Base-by-base conservation (phyloP, 2,797 vertebrate species). In the Xiphorhynchus erythropygius region DNA sequence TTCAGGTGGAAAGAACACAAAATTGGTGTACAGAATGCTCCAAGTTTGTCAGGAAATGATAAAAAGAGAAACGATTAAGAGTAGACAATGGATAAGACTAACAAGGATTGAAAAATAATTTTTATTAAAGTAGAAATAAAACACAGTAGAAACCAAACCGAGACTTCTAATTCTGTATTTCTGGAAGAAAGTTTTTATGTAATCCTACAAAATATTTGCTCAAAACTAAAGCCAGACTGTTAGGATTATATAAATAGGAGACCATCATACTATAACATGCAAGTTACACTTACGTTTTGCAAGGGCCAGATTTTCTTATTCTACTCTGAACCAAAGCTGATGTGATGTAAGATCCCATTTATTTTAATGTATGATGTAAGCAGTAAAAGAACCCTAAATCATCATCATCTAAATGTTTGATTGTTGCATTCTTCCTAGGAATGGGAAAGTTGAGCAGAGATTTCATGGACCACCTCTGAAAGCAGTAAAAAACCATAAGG, bases 391-490 rank as follows among this genome's bases (percentile, higher is more conserved):
- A 33, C 8, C 21, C 11, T 65, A 50, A 71, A 42, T 24, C 32
- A 8, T 53, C 41, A 52, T 52, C 33, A 15, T 56, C 23, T 56
- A 35, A 30, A 75, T n/a, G 14, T 46, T 5, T 76, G 17, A 39
- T 18, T 5, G 4, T 30, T 74, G 4, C 3, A 49, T 74, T 25
- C 35, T 56, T 83, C 28, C 41, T 32, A 63, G 44, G 41, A 80
- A 70, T 5, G 11, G 25, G 25, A 56, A 3, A 13, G 16, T 18
- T 37, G 49, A 92, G 25, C 1, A 0, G 0, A 63, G 23, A 44
- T 42, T 82, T 87, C 23, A 12, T 5, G 11, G 10, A 77, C 8
- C 22, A n/a, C 17, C 33, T 42, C 15, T 24, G 27, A 70, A 89
- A 41, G 10, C 4, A 44, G 27, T 16, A 70, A 7, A 55, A 11